Conservation (phyloP, 2,888 invertebrate species). For the Caenorhabditis drosophilae region DNA sequence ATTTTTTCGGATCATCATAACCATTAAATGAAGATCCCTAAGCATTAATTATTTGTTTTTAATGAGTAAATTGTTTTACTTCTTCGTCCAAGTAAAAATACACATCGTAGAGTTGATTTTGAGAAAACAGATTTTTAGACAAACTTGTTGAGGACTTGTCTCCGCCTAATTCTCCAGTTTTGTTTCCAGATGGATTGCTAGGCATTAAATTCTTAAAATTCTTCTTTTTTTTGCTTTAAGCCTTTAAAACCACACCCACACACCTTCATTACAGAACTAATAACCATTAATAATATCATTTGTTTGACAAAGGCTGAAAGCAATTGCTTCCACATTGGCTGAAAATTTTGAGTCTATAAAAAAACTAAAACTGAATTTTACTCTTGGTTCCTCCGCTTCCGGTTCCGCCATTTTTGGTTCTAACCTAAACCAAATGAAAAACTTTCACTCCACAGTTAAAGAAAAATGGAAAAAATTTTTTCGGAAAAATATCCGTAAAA, state of each 20-base stretch:
- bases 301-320: constrained; percentile 24
- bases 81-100: constrained; percentile 71
- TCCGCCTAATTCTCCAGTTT: background rate
- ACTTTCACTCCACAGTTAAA: too few species aligned
- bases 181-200: background rate
- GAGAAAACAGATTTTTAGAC: constrained; percentile 70
- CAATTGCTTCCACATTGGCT: background rate
- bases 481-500: background rate
- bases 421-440: too few species aligned
- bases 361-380: too few species aligned
- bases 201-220: too few species aligned
- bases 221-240: too few species aligned
- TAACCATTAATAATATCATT: constrained; percentile 17
- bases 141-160: too few species aligned
- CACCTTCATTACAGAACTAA: constrained; percentile 3
- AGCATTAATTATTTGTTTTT: constrained; percentile 6
- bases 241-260: too few species aligned
- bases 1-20: constrained; percentile 26
- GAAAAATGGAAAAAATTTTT: background rate
- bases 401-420: background rate
- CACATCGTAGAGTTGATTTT: constrained; percentile 71
- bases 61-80: constrained; percentile 12
- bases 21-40: constrained; percentile 47
- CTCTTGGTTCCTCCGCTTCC: background rate
- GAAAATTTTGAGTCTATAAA: too few species aligned